Base-by-base conservation (phyloP, 2,797 vertebrate genomes). In the Coilia nasus region DNA sequence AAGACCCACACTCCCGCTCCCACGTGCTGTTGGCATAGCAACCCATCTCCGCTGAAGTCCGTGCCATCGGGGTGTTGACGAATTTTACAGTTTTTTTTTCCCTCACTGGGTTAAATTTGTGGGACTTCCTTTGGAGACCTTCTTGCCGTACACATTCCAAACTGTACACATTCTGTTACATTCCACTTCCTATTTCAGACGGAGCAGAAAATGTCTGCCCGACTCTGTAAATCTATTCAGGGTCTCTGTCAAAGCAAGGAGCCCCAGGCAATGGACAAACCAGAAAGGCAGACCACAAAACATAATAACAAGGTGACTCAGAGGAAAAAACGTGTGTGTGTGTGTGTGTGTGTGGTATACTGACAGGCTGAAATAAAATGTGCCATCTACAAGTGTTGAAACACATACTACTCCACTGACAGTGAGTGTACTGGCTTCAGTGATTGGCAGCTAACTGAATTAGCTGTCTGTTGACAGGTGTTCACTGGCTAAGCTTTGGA, bases 1-100 rank as follows among this genome's bases (percentile, higher is more conserved):
- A 87, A 59, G 46, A 83, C 78, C 88, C 82, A 31, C 57, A 87
- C 89, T 89, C 67, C 0, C 28, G 7, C 62, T 75, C 67, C 67
- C 67, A 75, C 31, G 67, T 75, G 67, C 67, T 15, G 67, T 75
- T 75, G 67, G 67, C 67, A 75, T 75, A 15, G 67, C 67, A 75
- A 75, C 67, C 28, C 67, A 35, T 75, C 31, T 15, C 67, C 1
- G 28, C 67, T 75, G 28, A 35, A 75, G 28, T 75, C 67, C 15
- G 25, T 28, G 62, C 9, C 62, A 28, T 12, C 14, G 67, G 67
- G 6, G 67, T 75, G 28, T 35, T 35, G 15, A 28, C 31, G 28
- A 64, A 35, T 19, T 12, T 35, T 14, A 75, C 28, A 11, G 62
- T 54, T 54, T 54, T 54, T 54, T 54, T 54, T 54, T 54, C 1